Percentiles rank a stretch among this genome's conserved stretches.
These are phyloP conservation scores for Spatula clypeata DNA, from an alignment of 2,797 vertebrate species.

Conservation along the genomic window DNA sequence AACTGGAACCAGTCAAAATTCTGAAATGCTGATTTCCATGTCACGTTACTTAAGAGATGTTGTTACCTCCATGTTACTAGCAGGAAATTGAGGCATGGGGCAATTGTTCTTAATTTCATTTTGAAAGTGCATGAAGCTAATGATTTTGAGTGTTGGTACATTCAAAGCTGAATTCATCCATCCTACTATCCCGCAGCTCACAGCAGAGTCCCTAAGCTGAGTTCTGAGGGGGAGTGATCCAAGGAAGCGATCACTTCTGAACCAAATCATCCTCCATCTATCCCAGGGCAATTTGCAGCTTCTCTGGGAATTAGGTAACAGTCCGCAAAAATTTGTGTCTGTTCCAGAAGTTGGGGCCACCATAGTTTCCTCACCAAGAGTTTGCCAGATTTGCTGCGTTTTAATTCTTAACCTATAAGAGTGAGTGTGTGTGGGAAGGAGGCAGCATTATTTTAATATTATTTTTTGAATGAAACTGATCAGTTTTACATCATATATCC, in stretches of 20 bases:
- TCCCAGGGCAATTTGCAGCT: background rate
- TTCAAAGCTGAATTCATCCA: background rate
- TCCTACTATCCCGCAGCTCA: background rate
- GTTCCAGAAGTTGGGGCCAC: background rate
- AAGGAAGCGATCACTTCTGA: background rate
- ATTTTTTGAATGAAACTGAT: background rate
- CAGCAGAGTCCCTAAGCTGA: background rate
- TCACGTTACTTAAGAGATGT: background rate
- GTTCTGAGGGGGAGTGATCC: rapidly evolving
- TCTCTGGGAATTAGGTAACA: background rate
- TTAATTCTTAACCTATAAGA: background rate
- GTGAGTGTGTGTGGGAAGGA: background rate
- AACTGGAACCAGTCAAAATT: background rate
- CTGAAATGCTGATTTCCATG: background rate
- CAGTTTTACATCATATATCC: background rate
- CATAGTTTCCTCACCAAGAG: background rate
- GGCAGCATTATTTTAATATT: background rate
- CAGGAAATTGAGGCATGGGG: background rate
- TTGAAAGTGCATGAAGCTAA: background rate
- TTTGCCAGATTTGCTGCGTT: background rate
- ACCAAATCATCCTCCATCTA: background rate
- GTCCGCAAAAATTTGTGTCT: background rate
- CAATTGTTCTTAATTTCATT: background rate
- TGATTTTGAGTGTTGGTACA: rapidly evolving
- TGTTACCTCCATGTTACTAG: background rate